Conservation (phyloP, 64 coral and sea anemone genomes). For the Montipora capricornis region DNA sequence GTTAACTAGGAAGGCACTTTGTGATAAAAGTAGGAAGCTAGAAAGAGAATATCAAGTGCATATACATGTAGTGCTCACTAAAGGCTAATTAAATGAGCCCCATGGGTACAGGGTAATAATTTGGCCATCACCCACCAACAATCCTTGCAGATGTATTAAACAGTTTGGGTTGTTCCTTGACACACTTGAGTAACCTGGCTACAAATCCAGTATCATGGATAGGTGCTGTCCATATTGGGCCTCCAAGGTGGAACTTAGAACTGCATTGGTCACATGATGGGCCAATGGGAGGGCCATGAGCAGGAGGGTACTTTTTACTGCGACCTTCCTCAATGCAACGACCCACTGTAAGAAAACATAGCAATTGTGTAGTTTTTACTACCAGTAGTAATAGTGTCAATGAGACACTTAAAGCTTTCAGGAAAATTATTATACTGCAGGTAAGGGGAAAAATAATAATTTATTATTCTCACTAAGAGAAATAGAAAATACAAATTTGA, state of each 20-base stretch:
- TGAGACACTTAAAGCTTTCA: neutral
- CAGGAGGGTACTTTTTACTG: constrained; percentile 93
- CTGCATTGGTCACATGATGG: constrained; percentile 85
- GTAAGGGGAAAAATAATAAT: no score
- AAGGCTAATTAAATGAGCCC: no score
- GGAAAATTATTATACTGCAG: no score
- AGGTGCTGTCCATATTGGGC: constrained; percentile 90
- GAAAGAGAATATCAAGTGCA: no score
- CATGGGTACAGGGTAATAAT: no score
- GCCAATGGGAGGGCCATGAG: constrained; percentile 82
- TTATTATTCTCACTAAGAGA: no score
- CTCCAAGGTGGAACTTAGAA: constrained; percentile 87
- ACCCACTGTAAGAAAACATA: constrained; percentile 71
- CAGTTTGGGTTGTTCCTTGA: constrained; percentile 59
- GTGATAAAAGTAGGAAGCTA: no score
- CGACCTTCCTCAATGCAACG: constrained; percentile 89
- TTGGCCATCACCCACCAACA: constrained; percentile 63
- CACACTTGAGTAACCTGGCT: constrained; percentile 53
- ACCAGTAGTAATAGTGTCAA: neutral
- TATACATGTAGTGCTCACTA: no score
- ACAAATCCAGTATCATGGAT: constrained; percentile 88
- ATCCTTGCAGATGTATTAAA: constrained; percentile 95
- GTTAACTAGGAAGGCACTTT: no score
- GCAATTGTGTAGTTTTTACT: neutral
- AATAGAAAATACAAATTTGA: no score